phyloP scores from a whole-genome alignment of 2,888 invertebrate species.

The Hydroisotoma schaefferi region DNA sequence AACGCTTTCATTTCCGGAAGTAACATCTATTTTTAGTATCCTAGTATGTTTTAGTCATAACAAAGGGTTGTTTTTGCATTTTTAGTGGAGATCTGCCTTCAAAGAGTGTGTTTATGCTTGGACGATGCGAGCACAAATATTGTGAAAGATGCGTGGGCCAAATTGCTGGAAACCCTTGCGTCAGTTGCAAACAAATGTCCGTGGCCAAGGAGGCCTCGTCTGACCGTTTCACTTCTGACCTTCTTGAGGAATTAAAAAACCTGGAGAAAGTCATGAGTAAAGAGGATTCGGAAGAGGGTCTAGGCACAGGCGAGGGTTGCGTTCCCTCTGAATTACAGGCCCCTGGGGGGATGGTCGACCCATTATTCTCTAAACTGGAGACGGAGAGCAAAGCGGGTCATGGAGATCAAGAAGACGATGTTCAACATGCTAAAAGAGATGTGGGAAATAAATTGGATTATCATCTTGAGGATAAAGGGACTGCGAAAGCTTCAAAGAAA shows the following conservation, averaged over 20 bases:
- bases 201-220: background rate
- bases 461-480: no score
- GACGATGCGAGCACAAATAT: slow-evolving; percentile 24
- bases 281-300: background rate
- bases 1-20: background rate
- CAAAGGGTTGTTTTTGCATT: background rate
- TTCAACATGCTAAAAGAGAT: no score
- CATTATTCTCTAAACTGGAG: no score
- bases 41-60: background rate
- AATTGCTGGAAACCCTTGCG: background rate
- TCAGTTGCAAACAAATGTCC: slow-evolving; percentile 6
- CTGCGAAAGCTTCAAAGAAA: background rate
- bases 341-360: no score
- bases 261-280: background rate
- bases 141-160: slow-evolving; percentile 5
- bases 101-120: slow-evolving; percentile 2
- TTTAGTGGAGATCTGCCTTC: background rate
- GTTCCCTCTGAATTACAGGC: no score
- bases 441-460: no score
- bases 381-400: no score
- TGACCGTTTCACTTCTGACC: background rate
- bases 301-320: no score
- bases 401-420: no score
- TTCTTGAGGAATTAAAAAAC: background rate
- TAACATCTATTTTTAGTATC: no score